These are phyloP conservation scores for Atherinomorus stipes DNA, from an alignment of 2,113 vertebrate genomes.

Conservation along the genomic window DNA sequence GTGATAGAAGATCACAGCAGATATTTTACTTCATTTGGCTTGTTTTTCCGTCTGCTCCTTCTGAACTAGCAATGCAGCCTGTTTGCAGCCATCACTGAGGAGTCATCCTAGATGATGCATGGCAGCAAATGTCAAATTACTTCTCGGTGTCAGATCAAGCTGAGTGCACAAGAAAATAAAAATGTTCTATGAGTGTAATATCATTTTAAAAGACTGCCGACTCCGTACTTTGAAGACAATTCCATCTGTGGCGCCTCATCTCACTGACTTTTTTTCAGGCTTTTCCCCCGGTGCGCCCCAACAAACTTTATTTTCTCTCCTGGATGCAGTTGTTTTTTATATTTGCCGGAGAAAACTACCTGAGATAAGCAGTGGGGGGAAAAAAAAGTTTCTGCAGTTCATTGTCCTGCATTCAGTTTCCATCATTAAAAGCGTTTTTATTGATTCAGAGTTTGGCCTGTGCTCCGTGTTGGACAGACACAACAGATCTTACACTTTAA, in stretches of 20 bases:
- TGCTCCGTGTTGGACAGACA: conserved; percentile 78
- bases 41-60: conserved; percentile 11
- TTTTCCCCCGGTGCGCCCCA: conserved; percentile 19
- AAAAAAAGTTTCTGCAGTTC: conserved; percentile 79
- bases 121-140: conserved; percentile 54
- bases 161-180: conserved; percentile 45
- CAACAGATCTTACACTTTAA: conserved; percentile 85
- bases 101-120: conserved; percentile 34
- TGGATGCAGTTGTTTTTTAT: background rate
- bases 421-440: conserved; percentile 87
- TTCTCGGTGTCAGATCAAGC: conserved; percentile 42
- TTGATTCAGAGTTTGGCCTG: conserved; percentile 85
- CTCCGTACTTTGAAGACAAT: conserved; percentile 50
- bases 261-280: conserved; percentile 32
- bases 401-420: conserved; percentile 86
- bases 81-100: conserved; percentile 26
- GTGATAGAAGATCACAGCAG: conserved; percentile 1
- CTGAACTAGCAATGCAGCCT: conserved; percentile 30
- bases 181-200: conserved; percentile 29
- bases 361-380: conserved; percentile 84
- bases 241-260: conserved; percentile 54
- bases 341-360: conserved; percentile 74
- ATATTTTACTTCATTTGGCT: conserved; percentile 17
- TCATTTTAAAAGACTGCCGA: conserved; percentile 49
- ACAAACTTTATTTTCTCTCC: conserved; percentile 50